Conservation (phyloP, 2,113 vertebrate genomes). For the Phalacrocorax carbo region DNA sequence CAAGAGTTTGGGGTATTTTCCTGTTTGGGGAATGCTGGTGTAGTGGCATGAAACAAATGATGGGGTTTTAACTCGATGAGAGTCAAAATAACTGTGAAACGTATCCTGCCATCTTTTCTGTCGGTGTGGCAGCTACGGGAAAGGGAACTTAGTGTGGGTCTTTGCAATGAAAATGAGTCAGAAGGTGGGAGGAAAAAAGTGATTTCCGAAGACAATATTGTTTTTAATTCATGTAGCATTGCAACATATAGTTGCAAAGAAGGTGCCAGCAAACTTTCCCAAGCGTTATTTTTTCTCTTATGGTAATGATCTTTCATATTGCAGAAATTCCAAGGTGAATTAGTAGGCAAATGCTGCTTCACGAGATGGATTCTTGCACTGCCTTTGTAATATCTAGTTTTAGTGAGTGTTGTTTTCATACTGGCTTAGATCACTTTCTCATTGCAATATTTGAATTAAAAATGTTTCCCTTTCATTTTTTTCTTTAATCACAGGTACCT, state of each 20-base stretch:
- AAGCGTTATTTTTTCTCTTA: not conserved
- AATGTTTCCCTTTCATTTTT: not conserved
- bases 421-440: not conserved
- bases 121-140: not conserved
- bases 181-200: not conserved
- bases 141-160: not conserved
- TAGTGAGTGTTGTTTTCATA: not conserved
- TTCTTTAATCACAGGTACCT: conserved; percentile 22
- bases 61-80: not conserved
- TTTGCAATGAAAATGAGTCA: not conserved
- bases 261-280: not conserved
- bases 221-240: not conserved
- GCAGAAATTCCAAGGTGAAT: not conserved
- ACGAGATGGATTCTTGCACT: not conserved
- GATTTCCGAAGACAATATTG: not conserved
- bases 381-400: not conserved
- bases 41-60: not conserved
- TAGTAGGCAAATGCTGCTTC: not conserved
- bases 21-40: not conserved
- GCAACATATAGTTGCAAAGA: not conserved
- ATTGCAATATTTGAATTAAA: not conserved
- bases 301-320: not conserved
- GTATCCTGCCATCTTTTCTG: not conserved
- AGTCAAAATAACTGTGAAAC: not conserved
- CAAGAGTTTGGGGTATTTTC: not conserved